Evolutionary conservation across 2,113 vertebrate genomes (phyloP), one percentile per base, ranked within the genome.

Genomic region (Toxotes chatareus): DNA sequence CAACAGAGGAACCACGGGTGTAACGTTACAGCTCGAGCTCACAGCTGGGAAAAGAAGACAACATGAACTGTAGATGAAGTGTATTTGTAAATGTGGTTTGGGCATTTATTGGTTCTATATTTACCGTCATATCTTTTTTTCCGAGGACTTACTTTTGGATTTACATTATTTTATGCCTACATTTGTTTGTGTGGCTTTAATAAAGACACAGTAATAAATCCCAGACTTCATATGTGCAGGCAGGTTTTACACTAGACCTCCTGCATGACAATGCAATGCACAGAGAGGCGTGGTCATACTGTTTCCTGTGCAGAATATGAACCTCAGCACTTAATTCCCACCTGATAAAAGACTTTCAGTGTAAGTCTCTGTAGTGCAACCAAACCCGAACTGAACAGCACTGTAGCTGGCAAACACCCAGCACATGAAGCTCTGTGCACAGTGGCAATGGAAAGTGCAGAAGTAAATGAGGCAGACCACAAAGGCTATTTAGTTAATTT

Each of bases 21-120:
- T 76, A 19, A 86, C 78, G 47, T 71, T 71, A 53, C 83, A 73
- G 83, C 94, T 89, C 5, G 90, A 93, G 82, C 92, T 95, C 83
- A 90, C 87, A 49, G 91, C 95, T 96, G 92, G 16, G 72, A 57
- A 77, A 56, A 86, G 14, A 87, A 71, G 31, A 64, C 36, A 82
- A 44, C 78, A 71, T 42, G 13, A 3, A 59, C 63, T 19, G 63
- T 76, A 21, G 1, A 51, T 7, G 27, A 27, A 27, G 27, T 27
- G 27, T 27, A 40, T 40, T 36, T 36, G 36, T 36, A 3, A 36
- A 36, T 36, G 36, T 36, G 4, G 4, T 36, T 36, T 36, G 36
- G 4, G 36, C 36, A 36, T 36, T 36, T 36, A 1, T 36, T 6
- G 4, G 36, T 36, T 36, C 36, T 36, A 36, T 36, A 36, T 36